Base-by-base conservation (phyloP, 2,797 vertebrate genomes). In the Cuniculus paca region DNA sequence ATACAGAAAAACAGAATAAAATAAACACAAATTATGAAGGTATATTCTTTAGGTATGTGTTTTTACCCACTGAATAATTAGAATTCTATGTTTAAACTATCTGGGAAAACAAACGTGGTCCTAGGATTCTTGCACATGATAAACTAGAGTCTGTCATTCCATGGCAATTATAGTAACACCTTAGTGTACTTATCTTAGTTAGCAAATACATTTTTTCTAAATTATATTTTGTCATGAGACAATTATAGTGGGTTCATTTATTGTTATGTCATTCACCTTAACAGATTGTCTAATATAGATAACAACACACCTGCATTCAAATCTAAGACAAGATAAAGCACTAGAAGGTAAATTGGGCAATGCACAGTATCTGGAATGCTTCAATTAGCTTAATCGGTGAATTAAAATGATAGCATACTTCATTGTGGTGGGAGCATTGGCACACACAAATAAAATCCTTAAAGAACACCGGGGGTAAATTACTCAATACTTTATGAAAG, bases 191-290 rank as follows among this genome's bases (percentile, higher is more conserved):
- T 65, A 82, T 16, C 80, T 93, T 65, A 83, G 80, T 36, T n/a
- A 54, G 75, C 48, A 82, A 94, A 74, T 36, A 12, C 22, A 54
- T 34, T 54, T 85, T 75, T 12, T 68, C 22, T 86, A 63, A n/a
- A 39, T 95, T 22, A 75, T 94, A 2, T 54, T 89, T 80, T 17
- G 61, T 91, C 26, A 58, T 93, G 26, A 93, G n/a, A 60, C 91
- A 84, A 78, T 77, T 54, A 11, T 14, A 82, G 20, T 63, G 6
- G 48, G 14, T 2, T 79, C 34, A 36, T 75, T 12, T 84, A 54
- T 54, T 74, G 31, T 31, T 85, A 52, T 11, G 20, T 39, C 20
- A 34, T 93, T 84, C 81, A 34, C 60, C 58, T 79, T 48, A 72
- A 78, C 17, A 92, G 11, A 70, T 72, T 22, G 77, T 70, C 58